Evolutionary conservation across 2,888 invertebrate species (phyloP), one percentile per base, ranked within the genome.

Genomic region (Polyommatus icarus): DNA sequence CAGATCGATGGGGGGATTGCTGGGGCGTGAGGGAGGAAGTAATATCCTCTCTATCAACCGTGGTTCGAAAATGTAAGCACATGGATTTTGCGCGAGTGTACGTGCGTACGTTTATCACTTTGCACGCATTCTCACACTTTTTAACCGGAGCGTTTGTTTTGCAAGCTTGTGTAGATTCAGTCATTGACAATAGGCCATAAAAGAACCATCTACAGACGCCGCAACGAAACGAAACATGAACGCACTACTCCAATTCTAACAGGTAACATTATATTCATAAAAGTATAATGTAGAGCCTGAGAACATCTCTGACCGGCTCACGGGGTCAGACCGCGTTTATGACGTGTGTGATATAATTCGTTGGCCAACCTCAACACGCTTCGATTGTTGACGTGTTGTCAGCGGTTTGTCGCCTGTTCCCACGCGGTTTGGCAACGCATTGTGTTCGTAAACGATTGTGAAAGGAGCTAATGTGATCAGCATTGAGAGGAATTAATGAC

Each of bases 331-430:
- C 12, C 61, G 24, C 29, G 67, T 29, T 67, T 20, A 67, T 32
- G 15, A 29, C 15, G 7, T 5, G 29, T 67, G 67, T 67, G 67
- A 67, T 67, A 67, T 67, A 67, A 67, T 67, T 67, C 67, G 67
- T 67, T 15, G 15, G 15, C 67, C 61, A 61, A 61, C 61, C 61
- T 61, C 61, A 24, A 10, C 61, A 8, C 61, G 61, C 1, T 61
- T 24, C 61, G 67, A 67, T 67, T 67, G 67, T 67, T 2, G 67
- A 32, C 32, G 18, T 24, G 20, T 32, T 15, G 29, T 67, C 61
- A 5, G 29, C 67, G 29, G 29, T 67, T 29, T 67, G 29, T 67
- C 29, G 67, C 67, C 29, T 59, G 15, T 32, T 67, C 67, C 1
- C 29, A 29, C 29, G 18, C 3, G 67, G 67, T 67, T 67, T 67